These are phyloP conservation scores for Taphrorychus bicolor DNA, from an alignment of 2,888 invertebrate species.

Conservation along the genomic window DNA sequence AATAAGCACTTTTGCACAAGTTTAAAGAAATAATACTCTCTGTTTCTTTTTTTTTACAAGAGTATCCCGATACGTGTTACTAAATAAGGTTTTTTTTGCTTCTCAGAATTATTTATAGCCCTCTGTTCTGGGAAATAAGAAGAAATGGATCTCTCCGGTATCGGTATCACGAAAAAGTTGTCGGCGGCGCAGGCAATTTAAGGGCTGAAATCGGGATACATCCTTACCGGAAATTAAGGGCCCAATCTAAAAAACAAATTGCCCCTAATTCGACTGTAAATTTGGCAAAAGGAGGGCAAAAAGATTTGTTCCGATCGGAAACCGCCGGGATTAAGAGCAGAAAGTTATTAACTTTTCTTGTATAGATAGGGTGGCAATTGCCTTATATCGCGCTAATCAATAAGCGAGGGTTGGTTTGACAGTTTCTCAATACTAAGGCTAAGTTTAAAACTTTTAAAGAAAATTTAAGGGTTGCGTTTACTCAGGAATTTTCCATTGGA, in stretches of 20 bases:
- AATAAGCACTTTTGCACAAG: no score
- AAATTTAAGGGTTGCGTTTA: no score
- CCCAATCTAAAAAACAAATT: conserved; percentile 30
- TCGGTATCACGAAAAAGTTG: conserved; percentile 18
- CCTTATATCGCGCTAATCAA: background rate
- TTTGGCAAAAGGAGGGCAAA: conserved; percentile 22
- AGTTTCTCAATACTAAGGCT: background rate
- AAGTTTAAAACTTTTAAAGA: no score
- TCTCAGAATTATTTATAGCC: no score
- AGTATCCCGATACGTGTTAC: no score
- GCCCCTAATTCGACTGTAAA: conserved; percentile 26
- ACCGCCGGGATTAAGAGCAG: background rate
- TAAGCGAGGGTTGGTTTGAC: background rate
- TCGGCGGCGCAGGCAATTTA: conserved; percentile 16
- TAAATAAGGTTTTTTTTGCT: no score
- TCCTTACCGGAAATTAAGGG: conserved; percentile 30
- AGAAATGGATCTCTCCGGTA: background rate
- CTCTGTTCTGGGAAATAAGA: no score
- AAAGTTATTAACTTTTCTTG: conserved; percentile 3
- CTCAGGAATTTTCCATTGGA: no score
- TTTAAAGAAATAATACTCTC: no score
- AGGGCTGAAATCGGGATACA: conserved; percentile 22
- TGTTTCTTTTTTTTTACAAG: no score
- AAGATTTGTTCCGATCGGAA: conserved; percentile 10
- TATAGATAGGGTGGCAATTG: background rate